These are phyloP conservation scores for Drosophila atroscutellata DNA, from an alignment of 2,888 invertebrate species.

Conservation along the genomic window DNA sequence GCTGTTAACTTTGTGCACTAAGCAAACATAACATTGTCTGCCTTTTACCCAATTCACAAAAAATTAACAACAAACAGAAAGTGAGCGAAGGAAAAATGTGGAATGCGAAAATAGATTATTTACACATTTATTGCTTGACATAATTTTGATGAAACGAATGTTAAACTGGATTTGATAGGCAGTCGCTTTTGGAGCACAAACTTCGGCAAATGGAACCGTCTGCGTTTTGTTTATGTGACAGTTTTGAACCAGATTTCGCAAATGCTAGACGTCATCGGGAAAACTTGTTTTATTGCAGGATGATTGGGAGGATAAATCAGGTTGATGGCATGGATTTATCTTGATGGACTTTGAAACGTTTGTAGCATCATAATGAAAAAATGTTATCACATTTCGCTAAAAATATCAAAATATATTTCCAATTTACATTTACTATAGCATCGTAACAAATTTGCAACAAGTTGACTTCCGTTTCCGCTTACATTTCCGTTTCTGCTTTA, in stretches of 20 bases:
- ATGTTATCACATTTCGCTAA: not conserved
- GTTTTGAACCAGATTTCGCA: slow-evolving; percentile 24
- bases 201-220: slow-evolving; percentile 1
- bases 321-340: slow-evolving; percentile 2
- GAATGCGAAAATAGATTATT: not conserved
- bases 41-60: not conserved
- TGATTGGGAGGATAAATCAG: slow-evolving; percentile 33
- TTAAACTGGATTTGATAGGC: slow-evolving; percentile 19
- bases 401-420: not conserved
- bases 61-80: not conserved
- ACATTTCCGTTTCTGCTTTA: not conserved
- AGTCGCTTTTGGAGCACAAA: slow-evolving; percentile 7
- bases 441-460: not conserved
- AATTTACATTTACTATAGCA: not conserved
- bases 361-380: not conserved
- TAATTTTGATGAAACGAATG: not conserved
- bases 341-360: not conserved
- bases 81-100: not conserved
- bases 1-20: not conserved
- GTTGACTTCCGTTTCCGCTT: slow-evolving; percentile 17
- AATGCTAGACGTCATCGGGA: not conserved
- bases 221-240: slow-evolving; percentile 10
- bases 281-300: slow-evolving; percentile 41
- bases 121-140: not conserved
- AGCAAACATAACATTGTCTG: no score